phyloP scores from a whole-genome alignment of 2,888 invertebrate genomes.

The Drosophila austrosaltans region DNA sequence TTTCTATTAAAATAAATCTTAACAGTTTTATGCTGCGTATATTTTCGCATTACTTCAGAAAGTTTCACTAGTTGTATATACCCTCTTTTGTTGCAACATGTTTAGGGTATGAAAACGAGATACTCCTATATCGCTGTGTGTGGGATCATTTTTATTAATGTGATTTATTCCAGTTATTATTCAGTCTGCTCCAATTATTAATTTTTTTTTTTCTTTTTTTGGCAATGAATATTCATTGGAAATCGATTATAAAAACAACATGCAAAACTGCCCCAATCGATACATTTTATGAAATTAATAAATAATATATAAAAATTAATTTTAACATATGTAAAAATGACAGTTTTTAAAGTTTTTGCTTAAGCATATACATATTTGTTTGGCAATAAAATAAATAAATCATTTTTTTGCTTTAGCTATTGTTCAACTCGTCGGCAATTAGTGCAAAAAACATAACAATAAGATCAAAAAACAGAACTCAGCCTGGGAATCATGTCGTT shows the following conservation, averaged over 20 bases:
- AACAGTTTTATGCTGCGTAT: too few relatives aligned
- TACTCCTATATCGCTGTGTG: not conserved
- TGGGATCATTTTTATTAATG: constrained; percentile 6
- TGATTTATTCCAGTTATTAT: constrained; percentile 22
- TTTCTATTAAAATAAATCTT: too few relatives aligned
- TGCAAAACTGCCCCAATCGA: not conserved
- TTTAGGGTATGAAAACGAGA: not conserved
- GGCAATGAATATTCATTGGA: constrained; percentile 7
- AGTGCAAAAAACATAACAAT: constrained; percentile 66
- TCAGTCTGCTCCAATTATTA: constrained; percentile 11
- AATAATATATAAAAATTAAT: not conserved
- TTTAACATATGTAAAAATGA: not conserved
- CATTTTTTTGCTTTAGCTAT: constrained; percentile 53
- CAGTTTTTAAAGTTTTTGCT: not conserved
- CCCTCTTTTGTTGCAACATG: not conserved
- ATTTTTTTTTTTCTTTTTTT: not conserved
- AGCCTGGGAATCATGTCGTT: constrained; percentile 71
- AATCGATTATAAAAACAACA: not conserved
- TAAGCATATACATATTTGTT: constrained; percentile 23
- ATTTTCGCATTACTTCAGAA: too few relatives aligned
- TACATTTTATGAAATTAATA: not conserved
- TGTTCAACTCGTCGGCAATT: constrained; percentile 58
- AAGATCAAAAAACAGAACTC: constrained; percentile 59
- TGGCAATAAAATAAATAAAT: constrained; percentile 63
- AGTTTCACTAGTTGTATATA: not conserved